These are phyloP conservation scores for Acholoe squamosa DNA, from an alignment of 2,888 invertebrate species.

Conservation along the genomic window DNA sequence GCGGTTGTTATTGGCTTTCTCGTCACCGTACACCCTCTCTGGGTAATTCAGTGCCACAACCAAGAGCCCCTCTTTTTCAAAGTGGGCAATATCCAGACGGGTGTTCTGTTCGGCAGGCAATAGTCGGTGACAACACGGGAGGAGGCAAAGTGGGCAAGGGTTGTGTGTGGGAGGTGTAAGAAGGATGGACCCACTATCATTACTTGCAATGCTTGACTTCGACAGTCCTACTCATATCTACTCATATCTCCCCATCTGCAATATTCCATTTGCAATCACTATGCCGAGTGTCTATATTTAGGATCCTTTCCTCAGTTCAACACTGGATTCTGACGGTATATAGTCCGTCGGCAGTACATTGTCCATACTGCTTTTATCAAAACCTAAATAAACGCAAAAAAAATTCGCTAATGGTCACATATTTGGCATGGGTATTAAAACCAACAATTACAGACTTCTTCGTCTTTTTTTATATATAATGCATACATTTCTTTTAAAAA, in stretches of 20 bases:
- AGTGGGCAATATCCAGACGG: constrained; percentile 41
- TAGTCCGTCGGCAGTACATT: no score
- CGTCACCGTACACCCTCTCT: constrained; percentile 5
- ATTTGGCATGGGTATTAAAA: neutral
- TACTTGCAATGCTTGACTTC: neutral
- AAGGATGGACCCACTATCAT: neutral
- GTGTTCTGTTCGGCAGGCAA: neutral
- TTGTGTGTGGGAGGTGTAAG: neutral
- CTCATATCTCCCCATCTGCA: neutral
- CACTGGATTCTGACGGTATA: no score
- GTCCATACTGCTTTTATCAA: no score
- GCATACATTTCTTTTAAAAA: no score
- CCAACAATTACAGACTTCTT: no score
- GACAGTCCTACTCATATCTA: neutral
- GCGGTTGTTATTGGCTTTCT: constrained; percentile 16
- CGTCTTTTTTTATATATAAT: no score
- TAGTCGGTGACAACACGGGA: neutral
- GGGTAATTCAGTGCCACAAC: constrained; percentile 2
- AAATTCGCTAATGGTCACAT: neutral
- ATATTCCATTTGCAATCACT: neutral
- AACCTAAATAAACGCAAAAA: no score
- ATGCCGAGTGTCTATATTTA: neutral
- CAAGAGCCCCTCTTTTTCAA: neutral
- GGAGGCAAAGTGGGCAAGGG: neutral
- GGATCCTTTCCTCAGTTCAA: no score